A percentile compares a stretch with the other conserved stretches of the same genome.
Conservation (phyloP, 2,888 invertebrate species). For the Dolichopus griseipennis region DNA sequence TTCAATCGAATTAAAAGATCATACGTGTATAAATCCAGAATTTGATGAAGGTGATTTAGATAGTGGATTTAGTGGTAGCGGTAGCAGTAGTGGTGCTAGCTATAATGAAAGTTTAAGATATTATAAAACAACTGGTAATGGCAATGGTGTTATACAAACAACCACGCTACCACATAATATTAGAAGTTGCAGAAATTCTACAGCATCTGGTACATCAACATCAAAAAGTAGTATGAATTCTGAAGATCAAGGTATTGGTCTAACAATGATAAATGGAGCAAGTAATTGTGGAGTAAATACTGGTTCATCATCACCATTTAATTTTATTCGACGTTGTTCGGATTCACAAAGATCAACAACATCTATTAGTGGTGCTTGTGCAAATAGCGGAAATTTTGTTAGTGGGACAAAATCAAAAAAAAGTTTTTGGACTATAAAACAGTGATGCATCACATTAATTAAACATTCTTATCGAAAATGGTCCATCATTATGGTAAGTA, state of each 20-base stretch:
- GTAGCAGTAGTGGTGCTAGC: constrained; percentile 73
- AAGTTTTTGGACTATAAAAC: constrained; percentile 43
- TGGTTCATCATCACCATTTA: constrained; percentile 32
- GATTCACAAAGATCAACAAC: constrained; percentile 37
- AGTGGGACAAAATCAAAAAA: constrained; percentile 42
- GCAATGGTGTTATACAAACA: constrained; percentile 25
- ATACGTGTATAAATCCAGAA: constrained; percentile 42
- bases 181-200: constrained; percentile 41
- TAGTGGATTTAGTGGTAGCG: constrained; percentile 59
- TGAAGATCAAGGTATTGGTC: constrained; percentile 38
- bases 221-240: constrained; percentile 43
- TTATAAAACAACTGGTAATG: constrained; percentile 39
- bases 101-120: constrained; percentile 63
- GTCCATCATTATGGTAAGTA: constrained; percentile 42
- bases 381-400: constrained; percentile 19
- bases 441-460: constrained; percentile 41
- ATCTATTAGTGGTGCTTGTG: constrained; percentile 16
- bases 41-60: constrained; percentile 56
- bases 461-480: constrained; percentile 37
- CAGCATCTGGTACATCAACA: constrained; percentile 40
- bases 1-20: constrained; percentile 43
- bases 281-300: constrained; percentile 16
- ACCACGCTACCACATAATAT: constrained; percentile 38
- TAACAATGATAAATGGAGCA: constrained; percentile 24
- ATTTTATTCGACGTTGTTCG: constrained; percentile 36